Conservation (phyloP, 2,888 invertebrate species). For the Lithophane ornitopus region DNA sequence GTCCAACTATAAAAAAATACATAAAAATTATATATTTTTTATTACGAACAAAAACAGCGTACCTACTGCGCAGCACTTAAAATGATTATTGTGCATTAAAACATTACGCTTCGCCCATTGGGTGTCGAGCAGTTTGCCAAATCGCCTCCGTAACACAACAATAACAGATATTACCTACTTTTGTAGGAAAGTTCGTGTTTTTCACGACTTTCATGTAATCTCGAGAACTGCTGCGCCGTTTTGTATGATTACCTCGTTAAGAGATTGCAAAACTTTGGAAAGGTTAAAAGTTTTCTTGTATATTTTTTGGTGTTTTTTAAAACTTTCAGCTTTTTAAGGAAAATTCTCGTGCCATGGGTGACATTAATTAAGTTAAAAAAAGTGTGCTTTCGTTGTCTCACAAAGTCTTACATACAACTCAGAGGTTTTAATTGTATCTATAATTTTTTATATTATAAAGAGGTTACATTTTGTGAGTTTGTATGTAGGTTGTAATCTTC, state of each 20-base stretch:
- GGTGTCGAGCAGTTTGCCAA: slow-evolving; percentile 52
- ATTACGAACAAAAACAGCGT: slow-evolving; percentile 47
- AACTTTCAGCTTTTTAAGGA: slow-evolving; percentile 19
- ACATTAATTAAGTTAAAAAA: slow-evolving; percentile 15
- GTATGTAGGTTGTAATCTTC: too few relatives aligned
- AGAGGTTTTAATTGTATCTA: neutral
- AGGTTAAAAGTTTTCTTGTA: slow-evolving; percentile 43
- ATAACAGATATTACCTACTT: slow-evolving; percentile 42
- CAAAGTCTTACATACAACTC: neutral
- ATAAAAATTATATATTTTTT: slow-evolving; percentile 49
- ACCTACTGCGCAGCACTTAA: slow-evolving; percentile 39
- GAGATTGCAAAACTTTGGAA: slow-evolving; percentile 46
- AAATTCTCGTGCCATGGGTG: slow-evolving; percentile 18
- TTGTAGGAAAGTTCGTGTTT: slow-evolving; percentile 48
- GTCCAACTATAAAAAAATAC: slow-evolving; percentile 31
- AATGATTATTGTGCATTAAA: slow-evolving; percentile 56
- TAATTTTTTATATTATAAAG: neutral
- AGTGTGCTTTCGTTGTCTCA: neutral
- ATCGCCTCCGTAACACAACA: slow-evolving; percentile 43
- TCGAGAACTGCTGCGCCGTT: slow-evolving; percentile 53
- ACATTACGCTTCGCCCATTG: slow-evolving; percentile 45
- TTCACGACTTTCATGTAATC: slow-evolving; percentile 52
- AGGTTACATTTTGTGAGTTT: too few relatives aligned
- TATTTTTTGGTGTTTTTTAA: slow-evolving; percentile 11
- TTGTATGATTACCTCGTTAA: slow-evolving; percentile 54